Conservation (phyloP, 1,140 invertebrate species). For the Tetragonula clypearis region DNA sequence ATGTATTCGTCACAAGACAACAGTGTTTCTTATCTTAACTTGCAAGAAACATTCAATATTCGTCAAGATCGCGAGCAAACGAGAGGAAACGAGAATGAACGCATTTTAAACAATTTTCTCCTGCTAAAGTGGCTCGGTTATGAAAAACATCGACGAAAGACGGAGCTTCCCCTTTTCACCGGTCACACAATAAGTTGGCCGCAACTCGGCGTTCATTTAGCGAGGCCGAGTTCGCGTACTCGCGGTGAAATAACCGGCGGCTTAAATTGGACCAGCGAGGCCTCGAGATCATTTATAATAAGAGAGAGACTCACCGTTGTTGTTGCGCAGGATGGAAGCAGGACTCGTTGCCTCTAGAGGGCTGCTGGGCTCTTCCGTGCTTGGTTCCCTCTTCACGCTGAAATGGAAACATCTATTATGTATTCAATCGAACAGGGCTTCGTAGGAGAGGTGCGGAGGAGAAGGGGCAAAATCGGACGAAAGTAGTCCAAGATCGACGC, state of each 20-base stretch:
- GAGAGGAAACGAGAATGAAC: too few species aligned
- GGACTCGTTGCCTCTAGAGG: constrained; percentile 83
- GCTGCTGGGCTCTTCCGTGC: constrained; percentile 82
- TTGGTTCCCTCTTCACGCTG: constrained; percentile 83
- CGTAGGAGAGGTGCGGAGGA: not conserved
- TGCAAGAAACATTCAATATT: too few species aligned
- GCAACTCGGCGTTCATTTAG: not conserved
- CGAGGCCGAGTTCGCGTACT: not conserved
- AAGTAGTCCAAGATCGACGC: constrained; percentile 61
- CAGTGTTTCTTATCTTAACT: not conserved
- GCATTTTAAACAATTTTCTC: not conserved
- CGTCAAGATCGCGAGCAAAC: not conserved
- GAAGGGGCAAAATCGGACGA: constrained; percentile 20
- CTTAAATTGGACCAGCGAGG: constrained; percentile 36
- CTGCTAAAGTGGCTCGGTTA: not conserved
- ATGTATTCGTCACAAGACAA: not conserved
- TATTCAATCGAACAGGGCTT: constrained; percentile 57
- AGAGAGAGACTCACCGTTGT: constrained; percentile 77
- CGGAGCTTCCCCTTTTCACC: not conserved
- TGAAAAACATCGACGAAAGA: not conserved
- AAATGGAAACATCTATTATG: constrained; percentile 79
- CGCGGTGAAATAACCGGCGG: constrained; percentile 10
- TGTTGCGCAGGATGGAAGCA: constrained; percentile 80
- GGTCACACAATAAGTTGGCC: not conserved
- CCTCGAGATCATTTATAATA: constrained; percentile 48